Conservation (phyloP, 2,113 vertebrate genomes). For the Microcebus ravelobensis region DNA sequence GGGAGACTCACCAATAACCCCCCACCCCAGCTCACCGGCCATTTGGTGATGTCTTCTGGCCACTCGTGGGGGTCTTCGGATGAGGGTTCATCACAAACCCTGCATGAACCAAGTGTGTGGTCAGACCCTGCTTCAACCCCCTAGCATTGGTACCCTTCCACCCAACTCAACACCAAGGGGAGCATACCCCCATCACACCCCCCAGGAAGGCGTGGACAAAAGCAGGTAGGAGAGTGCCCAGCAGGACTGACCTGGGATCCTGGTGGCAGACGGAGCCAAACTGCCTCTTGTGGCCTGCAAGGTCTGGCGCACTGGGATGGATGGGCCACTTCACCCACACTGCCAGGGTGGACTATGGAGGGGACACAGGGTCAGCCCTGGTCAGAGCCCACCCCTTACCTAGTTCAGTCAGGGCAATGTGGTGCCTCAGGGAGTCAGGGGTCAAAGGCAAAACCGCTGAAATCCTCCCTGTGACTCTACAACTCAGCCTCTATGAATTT, state of each 20-base stretch:
- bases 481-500: neutral
- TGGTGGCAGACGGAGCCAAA: conserved; percentile 97
- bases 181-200: neutral
- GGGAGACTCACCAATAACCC: accelerated
- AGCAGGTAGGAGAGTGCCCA: neutral
- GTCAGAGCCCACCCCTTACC: neutral
- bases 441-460: neutral
- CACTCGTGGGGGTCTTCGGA: conserved; percentile 96
- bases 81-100: conserved; percentile 96
- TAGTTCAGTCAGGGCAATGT: neutral
- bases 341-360: conserved; percentile 92
- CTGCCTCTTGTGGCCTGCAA: conserved; percentile 89
- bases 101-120: conserved; percentile 68
- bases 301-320: conserved; percentile 90
- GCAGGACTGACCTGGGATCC: conserved; percentile 92
- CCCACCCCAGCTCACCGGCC: conserved; percentile 91
- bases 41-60: conserved; percentile 99
- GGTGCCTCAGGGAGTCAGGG: neutral
- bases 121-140: neutral
- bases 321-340: conserved; percentile 98
- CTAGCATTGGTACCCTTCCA: neutral
- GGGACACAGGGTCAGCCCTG: conserved; percentile 1
- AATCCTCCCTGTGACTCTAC: neutral
- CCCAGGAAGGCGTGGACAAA: neutral
- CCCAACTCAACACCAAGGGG: too few species aligned